phyloP scores from a whole-genome alignment of 2,888 invertebrate species.

The Poecilus cupreus region DNA sequence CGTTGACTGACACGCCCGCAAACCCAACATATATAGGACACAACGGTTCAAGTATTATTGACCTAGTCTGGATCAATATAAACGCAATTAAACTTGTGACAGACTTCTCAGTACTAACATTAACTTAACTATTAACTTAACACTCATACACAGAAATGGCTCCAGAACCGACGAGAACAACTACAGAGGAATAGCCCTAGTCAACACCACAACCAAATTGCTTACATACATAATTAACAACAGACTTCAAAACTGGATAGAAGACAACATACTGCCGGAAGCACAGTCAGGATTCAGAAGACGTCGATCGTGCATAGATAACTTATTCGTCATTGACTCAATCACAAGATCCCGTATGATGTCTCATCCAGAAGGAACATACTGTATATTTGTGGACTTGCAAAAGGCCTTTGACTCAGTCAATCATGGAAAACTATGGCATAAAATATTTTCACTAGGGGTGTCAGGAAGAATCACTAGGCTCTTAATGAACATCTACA shows the following conservation, averaged over 20 bases:
- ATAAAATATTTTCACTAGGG: slow-evolving; percentile 12
- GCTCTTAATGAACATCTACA: slow-evolving; percentile 16
- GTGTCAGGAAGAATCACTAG: slow-evolving; percentile 21
- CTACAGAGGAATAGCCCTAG: slow-evolving; percentile 49
- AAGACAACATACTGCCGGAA: slow-evolving; percentile 36
- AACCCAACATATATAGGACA: too few species aligned
- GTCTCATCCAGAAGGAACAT: neutral
- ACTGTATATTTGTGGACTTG: slow-evolving; percentile 9
- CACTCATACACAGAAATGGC: slow-evolving; percentile 42
- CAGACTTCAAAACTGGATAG: slow-evolving; percentile 42
- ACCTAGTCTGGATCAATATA: too few species aligned
- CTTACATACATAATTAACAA: slow-evolving; percentile 45
- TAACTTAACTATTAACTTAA: neutral
- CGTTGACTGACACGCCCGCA: too few species aligned
- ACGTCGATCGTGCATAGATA: slow-evolving; percentile 10
- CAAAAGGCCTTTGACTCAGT: neutral
- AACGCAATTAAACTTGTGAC: neutral
- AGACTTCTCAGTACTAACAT: too few species aligned
- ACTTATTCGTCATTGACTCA: slow-evolving; percentile 13
- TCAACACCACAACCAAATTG: slow-evolving; percentile 43
- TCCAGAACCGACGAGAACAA: slow-evolving; percentile 19
- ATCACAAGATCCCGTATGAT: neutral
- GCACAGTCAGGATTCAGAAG: slow-evolving; percentile 48
- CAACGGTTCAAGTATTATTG: too few species aligned
- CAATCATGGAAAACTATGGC: neutral